Evolutionary conservation across 2,113 vertebrate species (phyloP).

Genomic region (Morone saxatilis): DNA sequence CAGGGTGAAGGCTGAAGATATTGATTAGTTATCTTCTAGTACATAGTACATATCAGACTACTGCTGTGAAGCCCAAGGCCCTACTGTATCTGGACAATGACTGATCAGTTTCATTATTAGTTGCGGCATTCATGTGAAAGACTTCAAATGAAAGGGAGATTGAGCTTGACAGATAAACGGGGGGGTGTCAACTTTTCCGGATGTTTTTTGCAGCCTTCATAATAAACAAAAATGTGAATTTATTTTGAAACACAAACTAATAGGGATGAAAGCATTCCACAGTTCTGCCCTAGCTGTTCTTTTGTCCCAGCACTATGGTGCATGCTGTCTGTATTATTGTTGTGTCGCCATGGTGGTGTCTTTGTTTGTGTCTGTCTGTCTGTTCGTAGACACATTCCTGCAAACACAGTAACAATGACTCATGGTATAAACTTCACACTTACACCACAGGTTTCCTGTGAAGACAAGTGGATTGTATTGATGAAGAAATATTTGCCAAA

Average conservation of each 20-base stretch:
- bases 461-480: conserved; percentile 11
- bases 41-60: conserved; percentile 17
- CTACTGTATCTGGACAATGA: conserved; percentile 15
- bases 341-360: conserved; percentile 60
- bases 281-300: conserved; percentile 7
- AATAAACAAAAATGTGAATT: background rate
- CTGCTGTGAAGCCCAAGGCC: conserved; percentile 13
- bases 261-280: conserved; percentile 19
- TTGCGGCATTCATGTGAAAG: background rate
- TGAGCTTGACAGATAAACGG: background rate
- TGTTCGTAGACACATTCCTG: conserved; percentile 43
- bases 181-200: background rate
- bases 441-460: conserved; percentile 38
- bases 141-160: background rate
- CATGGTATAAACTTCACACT: conserved; percentile 32
- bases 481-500: conserved; percentile 12
- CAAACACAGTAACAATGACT: conserved; percentile 50
- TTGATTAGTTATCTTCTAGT: conserved; percentile 61
- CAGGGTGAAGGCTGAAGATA: conserved; percentile 51
- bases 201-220: background rate
- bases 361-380: conserved; percentile 53
- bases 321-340: conserved; percentile 51
- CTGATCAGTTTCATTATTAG: conserved; percentile 10
- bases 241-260: conserved; percentile 21
- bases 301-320: background rate